Percentiles rank a stretch among this genome's conserved stretches.
Conservation (phyloP, 1,140 invertebrate species). For the Diachasmimorpha longicaudata region DNA sequence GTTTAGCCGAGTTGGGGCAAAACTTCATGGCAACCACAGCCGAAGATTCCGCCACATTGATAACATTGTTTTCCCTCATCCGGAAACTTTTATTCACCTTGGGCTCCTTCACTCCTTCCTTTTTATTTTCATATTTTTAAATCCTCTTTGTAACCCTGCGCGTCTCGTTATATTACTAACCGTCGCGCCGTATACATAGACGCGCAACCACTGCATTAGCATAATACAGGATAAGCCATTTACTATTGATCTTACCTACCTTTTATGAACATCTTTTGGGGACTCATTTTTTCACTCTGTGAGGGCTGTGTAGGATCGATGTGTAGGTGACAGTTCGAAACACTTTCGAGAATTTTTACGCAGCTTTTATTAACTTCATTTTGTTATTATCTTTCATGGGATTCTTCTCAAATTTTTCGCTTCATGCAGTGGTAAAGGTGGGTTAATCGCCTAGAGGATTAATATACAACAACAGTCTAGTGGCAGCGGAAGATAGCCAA, state of each 20-base stretch:
- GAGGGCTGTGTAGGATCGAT: neutral
- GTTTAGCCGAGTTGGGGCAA: neutral
- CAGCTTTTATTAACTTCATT: no score
- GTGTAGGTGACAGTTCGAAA: no score
- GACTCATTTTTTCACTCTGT: neutral
- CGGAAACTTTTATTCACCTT: slow-evolving; percentile 41
- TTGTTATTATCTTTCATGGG: no score
- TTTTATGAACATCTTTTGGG: slow-evolving; percentile 24
- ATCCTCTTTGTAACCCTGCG: neutral
- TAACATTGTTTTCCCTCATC: slow-evolving; percentile 50
- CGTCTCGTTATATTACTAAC: slow-evolving; percentile 25
- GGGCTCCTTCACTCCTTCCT: slow-evolving; percentile 2
- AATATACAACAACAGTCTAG: neutral
- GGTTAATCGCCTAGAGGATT: neutral
- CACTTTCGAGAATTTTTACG: no score
- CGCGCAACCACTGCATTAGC: slow-evolving; percentile 18
- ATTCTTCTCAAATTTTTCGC: no score
- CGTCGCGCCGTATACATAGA: neutral
- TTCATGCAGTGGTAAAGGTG: no score
- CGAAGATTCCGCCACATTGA: slow-evolving; percentile 33
- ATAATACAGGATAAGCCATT: slow-evolving; percentile 25
- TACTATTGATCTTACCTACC: slow-evolving; percentile 31
- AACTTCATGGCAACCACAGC: neutral
- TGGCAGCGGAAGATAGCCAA: neutral
- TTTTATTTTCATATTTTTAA: neutral